Evolutionary conservation across 2,113 vertebrate genomes (phyloP), one percentile per base, ranked within the genome.

Genomic region (Poeciliopsis turrubarensis): DNA sequence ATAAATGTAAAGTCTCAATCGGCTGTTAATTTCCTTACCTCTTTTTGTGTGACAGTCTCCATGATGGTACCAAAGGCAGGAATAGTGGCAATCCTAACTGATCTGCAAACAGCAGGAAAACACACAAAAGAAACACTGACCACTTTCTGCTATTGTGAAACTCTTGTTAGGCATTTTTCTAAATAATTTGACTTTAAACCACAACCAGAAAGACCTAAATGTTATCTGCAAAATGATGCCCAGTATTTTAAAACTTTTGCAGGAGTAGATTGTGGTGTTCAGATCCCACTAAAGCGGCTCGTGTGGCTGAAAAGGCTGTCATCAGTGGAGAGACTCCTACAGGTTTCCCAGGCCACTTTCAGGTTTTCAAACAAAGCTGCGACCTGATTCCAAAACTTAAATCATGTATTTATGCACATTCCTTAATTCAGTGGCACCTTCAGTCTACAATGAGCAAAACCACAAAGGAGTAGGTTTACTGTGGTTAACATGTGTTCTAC

Each of bases 21-120:
- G 0, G 6, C 17, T 63, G 61, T 9, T 19, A 17, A 12, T 31
- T 37, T 9, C 5, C 8, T 30, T 94, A 98, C 98, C 97, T 99
- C 98, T 95, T 97, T 97, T 68, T 99, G 98, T 37, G 97, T 99
- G 86, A 99, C 97, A 0, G 98, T 99, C 94, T 99, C 97, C 98
- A 99, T 99, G 89, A 99, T 99, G 82, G 98, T 99, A 68, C 98
- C 98, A 93, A 99, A 99, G 62, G 98, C 98, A 75, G 98, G 98
- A 81, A 99, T 98, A 71, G 98, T 99, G 83, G 98, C 96, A 93
- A 99, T 99, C 91, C 98, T 96, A 84, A 99, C 98, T 81, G 98
- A 99, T 90, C 97, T 99, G 91, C 74, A 94, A 93, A 82, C 86
- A 93, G 73, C 85, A 90, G 83, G 93, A 89, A 34, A 85, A 77